A percentile compares a stretch with the other conserved stretches of the same genome.
phyloP scores from a whole-genome alignment of 2,888 invertebrate genomes.

The Stegophylla sp. region DNA sequence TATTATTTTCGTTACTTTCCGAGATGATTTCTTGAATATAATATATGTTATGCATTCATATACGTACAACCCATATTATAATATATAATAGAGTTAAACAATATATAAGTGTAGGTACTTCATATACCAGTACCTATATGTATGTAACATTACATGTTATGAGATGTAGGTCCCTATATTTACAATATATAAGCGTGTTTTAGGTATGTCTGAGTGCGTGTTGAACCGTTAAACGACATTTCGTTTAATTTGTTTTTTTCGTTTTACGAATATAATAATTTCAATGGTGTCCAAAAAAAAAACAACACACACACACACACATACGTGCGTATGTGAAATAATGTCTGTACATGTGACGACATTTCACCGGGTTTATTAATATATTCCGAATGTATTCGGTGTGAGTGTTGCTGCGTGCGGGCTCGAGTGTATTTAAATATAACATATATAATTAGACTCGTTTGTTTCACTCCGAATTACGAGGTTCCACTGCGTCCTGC shows the following conservation, averaged over 20 bases:
- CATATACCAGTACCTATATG: neutral
- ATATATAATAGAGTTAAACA: neutral
- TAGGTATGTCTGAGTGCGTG: neutral
- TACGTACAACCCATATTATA: neutral
- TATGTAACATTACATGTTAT: neutral
- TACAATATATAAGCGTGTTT: neutral
- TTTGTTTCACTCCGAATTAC: too few relatives aligned
- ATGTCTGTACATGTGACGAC: slow-evolving; percentile 5
- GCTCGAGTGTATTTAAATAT: neutral
- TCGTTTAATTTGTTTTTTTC: slow-evolving; percentile 39
- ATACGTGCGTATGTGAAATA: neutral
- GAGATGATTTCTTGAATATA: neutral
- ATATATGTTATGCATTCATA: too few relatives aligned
- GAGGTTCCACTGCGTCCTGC: neutral
- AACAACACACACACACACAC: neutral
- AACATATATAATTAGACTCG: slow-evolving; percentile 1
- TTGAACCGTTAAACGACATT: slow-evolving; percentile 31
- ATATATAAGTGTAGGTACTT: neutral
- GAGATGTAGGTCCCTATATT: neutral
- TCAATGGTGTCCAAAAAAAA: slow-evolving; percentile 2
- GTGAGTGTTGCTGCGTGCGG: neutral
- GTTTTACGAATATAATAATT: neutral
- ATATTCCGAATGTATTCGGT: slow-evolving; percentile 25
- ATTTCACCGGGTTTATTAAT: neutral
- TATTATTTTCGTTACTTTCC: neutral